Evolutionary conservation across 2,888 invertebrate species (phyloP), one percentile per base, ranked within the genome.

Genomic region (Spisula subtruncata): DNA sequence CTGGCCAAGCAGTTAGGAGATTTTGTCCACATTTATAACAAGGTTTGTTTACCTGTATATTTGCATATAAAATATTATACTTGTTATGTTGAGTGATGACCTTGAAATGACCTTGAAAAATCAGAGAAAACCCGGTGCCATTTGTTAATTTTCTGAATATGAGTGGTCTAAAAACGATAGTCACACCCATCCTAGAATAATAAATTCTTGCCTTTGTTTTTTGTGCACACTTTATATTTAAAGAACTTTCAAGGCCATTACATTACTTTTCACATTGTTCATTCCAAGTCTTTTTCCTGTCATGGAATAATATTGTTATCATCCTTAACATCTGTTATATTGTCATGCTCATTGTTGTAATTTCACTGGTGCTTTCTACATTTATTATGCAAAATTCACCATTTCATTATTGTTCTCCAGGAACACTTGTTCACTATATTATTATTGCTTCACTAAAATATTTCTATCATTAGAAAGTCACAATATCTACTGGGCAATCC

Each of bases 1-100:
- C 95, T 97, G 20, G 96, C 97, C 32, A 96, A 96, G 92, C 96
- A 97, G 91, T 95, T 97, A 6, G 96, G 96, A 35, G 97, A 97
- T 87, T 97, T 97, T 94, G 96, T 97, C 18, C 96, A 96, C 87
- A 95, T 97, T 80, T 97, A 97, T 89, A 96, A 95, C 92, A 96
- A 96, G 95, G 97, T 97, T 89, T 32, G 75, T 81, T 20, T 25
- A 46, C 5, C 2, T 35, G 25, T 35, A 6, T 41, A 32, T 5
- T 41, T 41, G 8, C 8, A 41, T 41, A 2, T 41, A n/a, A 35
- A 35, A 81, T 81, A 5, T 51, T 46, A 0, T 66, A 25, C 60
- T 25, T 41, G 35, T 79, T 18, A 20, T 79, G 35, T 32, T 79
- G 79, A 20, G 46, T 14, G 5, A 79, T 12, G 35, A 79, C 79